Evolutionary conservation across 2,888 invertebrate genomes (phyloP), one percentile per base, ranked within the genome.

Genomic region (Adelphocoris suturalis): DNA sequence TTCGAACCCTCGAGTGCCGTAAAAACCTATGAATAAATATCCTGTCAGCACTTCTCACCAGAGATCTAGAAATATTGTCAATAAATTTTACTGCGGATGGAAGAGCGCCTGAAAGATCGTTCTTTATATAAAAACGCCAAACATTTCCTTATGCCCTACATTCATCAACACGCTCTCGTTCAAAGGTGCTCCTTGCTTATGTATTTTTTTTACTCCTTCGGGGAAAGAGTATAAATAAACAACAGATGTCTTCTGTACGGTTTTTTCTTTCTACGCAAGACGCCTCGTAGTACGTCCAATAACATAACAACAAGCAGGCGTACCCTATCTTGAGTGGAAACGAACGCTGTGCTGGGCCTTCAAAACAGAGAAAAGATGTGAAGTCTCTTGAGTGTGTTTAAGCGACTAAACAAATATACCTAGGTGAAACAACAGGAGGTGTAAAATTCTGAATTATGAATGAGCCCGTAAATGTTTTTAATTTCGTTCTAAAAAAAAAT

Each of bases 111-210:
- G 68, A 12, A 68, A 9, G 82, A 52, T 9, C 52, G 48, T 82
- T 19, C 82, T 61, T 27, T 27, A 52, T 85, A 61, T 85, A 37
- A 85, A 61, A 85, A 85, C 61, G 23, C 55, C 85, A 55, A 85
- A 85, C 85, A 85, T 85, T 85, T 85, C 57, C 85, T 57, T 19
- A 85, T 85, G 85, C 55, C 85, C 85, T 61, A 85, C 57, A 85
- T 85, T 61, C 85, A 85, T 85, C 85, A 85, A 85, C 85, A 85
- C 68, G 55, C 57, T 85, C 85, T 57, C 85, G 57, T 85, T 85
- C 85, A 85, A 85, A 85, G 85, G 85, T 85, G 85, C 55, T 57
- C 61, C 55, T 61, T 61, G 85, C 57, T 61, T 61, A 61, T 85
- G 37, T 85, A 52, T 82, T 82, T 84, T 85, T 57, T 57, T 28